Evolutionary conservation across 2,888 invertebrate species (phyloP).

Genomic region (Busseola fusca): DNA sequence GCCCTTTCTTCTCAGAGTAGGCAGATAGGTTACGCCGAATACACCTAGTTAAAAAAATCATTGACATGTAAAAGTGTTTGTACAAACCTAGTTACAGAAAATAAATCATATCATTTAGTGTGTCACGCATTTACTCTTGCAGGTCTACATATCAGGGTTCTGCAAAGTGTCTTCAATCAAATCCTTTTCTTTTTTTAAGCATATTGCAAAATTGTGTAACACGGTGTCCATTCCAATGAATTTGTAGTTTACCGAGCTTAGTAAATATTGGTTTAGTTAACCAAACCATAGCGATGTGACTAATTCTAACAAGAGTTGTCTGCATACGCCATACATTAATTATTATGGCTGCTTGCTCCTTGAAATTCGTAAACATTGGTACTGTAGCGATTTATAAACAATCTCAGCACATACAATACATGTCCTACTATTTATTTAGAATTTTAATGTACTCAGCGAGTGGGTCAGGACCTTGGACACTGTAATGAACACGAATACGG

Average conservation of each 20-base stretch:
- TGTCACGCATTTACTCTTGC: no score
- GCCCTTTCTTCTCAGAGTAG: no score
- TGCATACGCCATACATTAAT: not conserved
- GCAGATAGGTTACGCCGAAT: no score
- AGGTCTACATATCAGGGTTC: no score
- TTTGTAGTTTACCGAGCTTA: not conserved
- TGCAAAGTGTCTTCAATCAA: no score
- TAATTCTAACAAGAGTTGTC: not conserved
- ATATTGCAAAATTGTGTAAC: no score
- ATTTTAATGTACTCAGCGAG: slow-evolving; percentile 31
- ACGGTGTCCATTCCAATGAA: not conserved
- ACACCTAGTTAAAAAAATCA: no score
- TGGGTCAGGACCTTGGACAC: slow-evolving; percentile 42
- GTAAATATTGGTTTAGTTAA: not conserved
- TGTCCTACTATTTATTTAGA: slow-evolving; percentile 6
- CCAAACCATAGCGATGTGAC: not conserved
- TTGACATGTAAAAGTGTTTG: no score
- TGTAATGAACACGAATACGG: slow-evolving; percentile 30
- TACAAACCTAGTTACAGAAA: no score
- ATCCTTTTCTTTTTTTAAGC: no score
- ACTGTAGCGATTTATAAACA: slow-evolving; percentile 3
- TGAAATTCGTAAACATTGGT: slow-evolving; percentile 25
- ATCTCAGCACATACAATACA: slow-evolving; percentile 23
- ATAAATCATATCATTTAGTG: no score
- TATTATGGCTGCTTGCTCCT: not conserved